phyloP scores from a whole-genome alignment of 2,113 vertebrate species.

The Ammospiza caudacuta region DNA sequence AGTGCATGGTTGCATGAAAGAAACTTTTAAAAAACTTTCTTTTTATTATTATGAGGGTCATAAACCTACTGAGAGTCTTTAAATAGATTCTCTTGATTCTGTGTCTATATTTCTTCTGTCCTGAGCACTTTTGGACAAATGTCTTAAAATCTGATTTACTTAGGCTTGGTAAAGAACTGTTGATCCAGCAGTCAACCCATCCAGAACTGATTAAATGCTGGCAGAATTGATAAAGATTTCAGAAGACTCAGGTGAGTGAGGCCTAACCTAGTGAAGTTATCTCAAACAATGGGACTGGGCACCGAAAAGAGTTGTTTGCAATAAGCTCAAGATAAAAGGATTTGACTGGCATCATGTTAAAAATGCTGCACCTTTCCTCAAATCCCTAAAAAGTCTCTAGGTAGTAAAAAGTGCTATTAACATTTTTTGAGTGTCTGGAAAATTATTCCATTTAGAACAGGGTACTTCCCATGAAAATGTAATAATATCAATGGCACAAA shows the following conservation, averaged over 20 bases:
- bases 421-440: not conserved
- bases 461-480: not conserved
- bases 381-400: not conserved
- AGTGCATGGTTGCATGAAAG: not conserved
- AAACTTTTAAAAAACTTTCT: not conserved
- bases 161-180: not conserved
- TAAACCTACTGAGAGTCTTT: not conserved
- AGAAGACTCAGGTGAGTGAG: not conserved
- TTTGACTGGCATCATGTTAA: not conserved
- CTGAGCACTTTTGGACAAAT: not conserved
- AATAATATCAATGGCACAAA: not conserved
- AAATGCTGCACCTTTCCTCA: not conserved
- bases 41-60: not conserved
- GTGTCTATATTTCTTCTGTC: not conserved
- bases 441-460: not conserved
- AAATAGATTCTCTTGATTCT: not conserved
- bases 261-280: not conserved
- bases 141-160: not conserved
- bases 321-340: not conserved
- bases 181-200: not conserved
- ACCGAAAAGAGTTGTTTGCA: not conserved
- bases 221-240: not conserved
- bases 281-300: not conserved
- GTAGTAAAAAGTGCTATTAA: not conserved
- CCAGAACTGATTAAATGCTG: not conserved